Conservation (phyloP, 2,113 vertebrate species). For the Pachyramphus minor region DNA sequence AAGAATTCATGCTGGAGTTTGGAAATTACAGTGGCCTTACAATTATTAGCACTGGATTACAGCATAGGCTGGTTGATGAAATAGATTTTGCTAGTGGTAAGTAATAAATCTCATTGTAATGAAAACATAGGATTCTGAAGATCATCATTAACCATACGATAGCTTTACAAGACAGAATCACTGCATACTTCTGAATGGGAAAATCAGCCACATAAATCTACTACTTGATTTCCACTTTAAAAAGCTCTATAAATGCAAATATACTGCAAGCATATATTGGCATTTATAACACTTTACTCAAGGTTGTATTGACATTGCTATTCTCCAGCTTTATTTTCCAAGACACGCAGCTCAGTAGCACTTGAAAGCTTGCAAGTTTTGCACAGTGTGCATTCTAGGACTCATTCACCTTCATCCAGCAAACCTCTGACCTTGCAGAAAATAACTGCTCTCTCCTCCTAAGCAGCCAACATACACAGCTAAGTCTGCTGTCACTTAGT, state of each 20-base stretch:
- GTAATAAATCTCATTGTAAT: background rate
- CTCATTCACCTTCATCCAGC: slow-evolving; percentile 1
- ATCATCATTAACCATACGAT: background rate
- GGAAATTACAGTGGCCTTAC: slow-evolving; percentile 6
- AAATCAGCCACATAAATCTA: slow-evolving; percentile 27
- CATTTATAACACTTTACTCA: slow-evolving; percentile 25
- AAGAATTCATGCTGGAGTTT: background rate
- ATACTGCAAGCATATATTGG: background rate
- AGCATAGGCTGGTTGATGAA: background rate
- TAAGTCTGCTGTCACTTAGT: background rate
- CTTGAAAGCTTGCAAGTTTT: slow-evolving; percentile 16
- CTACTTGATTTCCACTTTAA: slow-evolving; percentile 18
- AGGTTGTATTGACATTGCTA: slow-evolving; percentile 24
- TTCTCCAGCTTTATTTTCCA: slow-evolving; percentile 22
- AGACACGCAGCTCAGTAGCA: background rate
- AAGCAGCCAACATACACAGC: background rate
- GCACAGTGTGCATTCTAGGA: background rate
- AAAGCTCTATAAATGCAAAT: slow-evolving; percentile 55
- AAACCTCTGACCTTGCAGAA: background rate
- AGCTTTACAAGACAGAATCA: background rate
- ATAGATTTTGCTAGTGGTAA: slow-evolving; percentile 2
- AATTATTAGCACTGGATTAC: slow-evolving; percentile 2
- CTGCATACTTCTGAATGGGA: background rate
- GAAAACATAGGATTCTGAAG: background rate
- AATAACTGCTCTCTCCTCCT: background rate